Evolutionary conservation across 2,113 vertebrate genomes (phyloP), one percentile per base, ranked within the genome.

Genomic region (Notarius quadriscutis): DNA sequence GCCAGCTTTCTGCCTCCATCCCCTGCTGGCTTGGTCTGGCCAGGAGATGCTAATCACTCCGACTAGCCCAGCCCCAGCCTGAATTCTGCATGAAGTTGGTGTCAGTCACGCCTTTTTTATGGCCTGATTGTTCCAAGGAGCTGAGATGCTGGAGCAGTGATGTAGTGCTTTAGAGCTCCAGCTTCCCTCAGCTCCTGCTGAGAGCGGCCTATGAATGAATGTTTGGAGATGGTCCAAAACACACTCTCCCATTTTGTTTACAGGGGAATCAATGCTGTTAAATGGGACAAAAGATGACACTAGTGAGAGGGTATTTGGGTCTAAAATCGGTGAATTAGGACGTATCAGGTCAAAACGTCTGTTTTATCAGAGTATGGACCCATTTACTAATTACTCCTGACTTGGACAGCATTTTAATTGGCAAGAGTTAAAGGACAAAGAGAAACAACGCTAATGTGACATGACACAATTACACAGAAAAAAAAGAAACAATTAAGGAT

Each of bases 141-240:
- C 85, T 57, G 85, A 85, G 72, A 87, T 50, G 9, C 41, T 2
- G 60, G 11, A 5, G 67, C 51, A 17, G 81, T 74, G 84, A 84
- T 71, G 72, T 62, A 53, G 41, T 34, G 53, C 53, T 22, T 80
- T 34, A 12, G 72, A 62, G 53, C 63, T 84, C 85, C 63, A 20
- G 86, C 55, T 67, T 77, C 58, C 55, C 60, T 72, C 20, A 34
- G 27, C 63, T 88, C 87, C 51, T 62, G 77, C 86, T 67, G 75
- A 87, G 81, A 88, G 17, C 41, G 20, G 48, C 82, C 84, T 48
- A 50, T 83, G 82, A 90, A 88, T 75, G 78, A 65, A 87, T 81
- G 83, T 84, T 85, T 90, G 91, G 91, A 91, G 86, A 83, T 5
- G 20, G 65, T 90, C 91, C 91, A 88, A 84, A 79, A 88, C 71